A percentile compares a stretch with the other conserved stretches of the same genome.
Evolutionary conservation across 2,113 vertebrate genomes (phyloP).

Genomic region (Origma solitaria): DNA sequence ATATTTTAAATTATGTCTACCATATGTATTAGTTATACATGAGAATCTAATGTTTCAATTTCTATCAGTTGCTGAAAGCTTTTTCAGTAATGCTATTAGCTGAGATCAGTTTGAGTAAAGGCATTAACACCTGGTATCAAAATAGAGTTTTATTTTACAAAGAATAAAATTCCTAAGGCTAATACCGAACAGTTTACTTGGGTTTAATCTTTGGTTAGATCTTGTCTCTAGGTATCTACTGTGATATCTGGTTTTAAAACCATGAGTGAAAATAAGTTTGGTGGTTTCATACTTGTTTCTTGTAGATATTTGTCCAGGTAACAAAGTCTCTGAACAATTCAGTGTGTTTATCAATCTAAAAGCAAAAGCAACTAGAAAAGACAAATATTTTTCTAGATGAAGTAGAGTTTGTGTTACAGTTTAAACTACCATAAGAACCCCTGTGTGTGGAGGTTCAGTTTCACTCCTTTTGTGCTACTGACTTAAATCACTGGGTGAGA

Average conservation of each 20-base stretch:
- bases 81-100: background rate
- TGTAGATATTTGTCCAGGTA: background rate
- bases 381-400: background rate
- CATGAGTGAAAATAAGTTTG: background rate
- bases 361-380: slow-evolving; percentile 11
- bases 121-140: background rate
- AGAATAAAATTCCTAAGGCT: background rate
- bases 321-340: background rate
- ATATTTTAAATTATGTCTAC: background rate
- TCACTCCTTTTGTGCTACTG: background rate
- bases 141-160: background rate
- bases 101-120: background rate
- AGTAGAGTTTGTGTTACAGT: background rate
- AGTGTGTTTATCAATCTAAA: background rate
- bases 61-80: background rate
- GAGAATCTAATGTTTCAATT: background rate
- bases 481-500: background rate
- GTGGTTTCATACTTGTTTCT: background rate
- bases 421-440: background rate
- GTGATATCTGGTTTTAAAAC: slow-evolving; percentile 1
- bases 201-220: background rate
- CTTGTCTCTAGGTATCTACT: background rate
- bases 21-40: background rate
- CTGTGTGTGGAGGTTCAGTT: background rate
- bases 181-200: background rate